phyloP scores from a whole-genome alignment of 2,113 vertebrate genomes.

The Porphyrio hochstetteri region DNA sequence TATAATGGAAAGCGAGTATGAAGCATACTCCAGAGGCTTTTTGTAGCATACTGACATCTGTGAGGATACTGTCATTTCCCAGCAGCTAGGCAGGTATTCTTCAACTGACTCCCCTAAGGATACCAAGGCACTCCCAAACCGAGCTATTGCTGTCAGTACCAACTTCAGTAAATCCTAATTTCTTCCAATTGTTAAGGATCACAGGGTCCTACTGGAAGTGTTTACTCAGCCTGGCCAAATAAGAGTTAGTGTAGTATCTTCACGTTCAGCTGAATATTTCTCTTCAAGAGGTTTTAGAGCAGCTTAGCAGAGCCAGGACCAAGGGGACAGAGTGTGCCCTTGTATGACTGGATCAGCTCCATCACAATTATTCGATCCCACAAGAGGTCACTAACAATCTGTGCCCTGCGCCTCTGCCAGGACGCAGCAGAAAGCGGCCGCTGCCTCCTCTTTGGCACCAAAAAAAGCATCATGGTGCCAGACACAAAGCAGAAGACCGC shows the following conservation, averaged over 20 bases:
- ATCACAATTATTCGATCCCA: not conserved
- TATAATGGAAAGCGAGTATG: fast-evolving
- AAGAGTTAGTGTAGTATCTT: not conserved
- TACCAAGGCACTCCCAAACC: not conserved
- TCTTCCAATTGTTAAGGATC: not conserved
- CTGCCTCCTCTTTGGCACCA: constrained; percentile 1
- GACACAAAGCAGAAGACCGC: not conserved
- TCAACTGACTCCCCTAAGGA: not conserved
- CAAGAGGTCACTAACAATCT: constrained; percentile 20
- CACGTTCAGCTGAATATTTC: not conserved
- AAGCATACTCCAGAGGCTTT: not conserved
- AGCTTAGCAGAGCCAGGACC: not conserved
- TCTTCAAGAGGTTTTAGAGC: not conserved
- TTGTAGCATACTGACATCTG: not conserved
- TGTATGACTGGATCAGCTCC: not conserved
- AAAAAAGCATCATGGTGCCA: not conserved
- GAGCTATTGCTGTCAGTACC: not conserved
- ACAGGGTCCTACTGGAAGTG: not conserved
- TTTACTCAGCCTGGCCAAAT: not conserved
- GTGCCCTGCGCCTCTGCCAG: not conserved
- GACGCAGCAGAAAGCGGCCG: fast-evolving
- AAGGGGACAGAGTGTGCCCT: not conserved
- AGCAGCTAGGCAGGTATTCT: not conserved
- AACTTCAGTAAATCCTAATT: not conserved
- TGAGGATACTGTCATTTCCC: not conserved